A percentile compares a stretch with the other conserved stretches of the same genome.
Evolutionary conservation across 1,140 invertebrate species (phyloP).

Genomic region (Rhopalosiphum padi): DNA sequence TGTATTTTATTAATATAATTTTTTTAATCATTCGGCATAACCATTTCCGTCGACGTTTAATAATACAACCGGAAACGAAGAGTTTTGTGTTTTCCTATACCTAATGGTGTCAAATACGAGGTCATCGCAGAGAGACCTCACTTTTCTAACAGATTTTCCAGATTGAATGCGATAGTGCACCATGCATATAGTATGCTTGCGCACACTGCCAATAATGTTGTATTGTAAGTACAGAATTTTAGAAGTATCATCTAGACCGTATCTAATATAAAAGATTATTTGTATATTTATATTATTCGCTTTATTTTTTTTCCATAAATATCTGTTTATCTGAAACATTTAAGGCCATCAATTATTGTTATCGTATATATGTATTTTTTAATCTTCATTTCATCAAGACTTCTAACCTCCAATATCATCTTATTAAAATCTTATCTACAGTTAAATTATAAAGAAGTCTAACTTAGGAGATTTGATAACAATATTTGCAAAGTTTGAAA

Average conservation of each 20-base stretch:
- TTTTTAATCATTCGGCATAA: conserved; percentile 20
- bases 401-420: background rate
- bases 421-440: background rate
- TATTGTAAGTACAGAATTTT: background rate
- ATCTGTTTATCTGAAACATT: background rate
- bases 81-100: conserved; percentile 12
- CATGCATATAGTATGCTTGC: no score
- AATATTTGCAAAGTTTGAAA: background rate
- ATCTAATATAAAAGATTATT: background rate
- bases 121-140: conserved; percentile 6
- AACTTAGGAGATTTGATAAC: background rate
- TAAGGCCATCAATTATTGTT: background rate
- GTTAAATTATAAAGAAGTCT: background rate
- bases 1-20: background rate
- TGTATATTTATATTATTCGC: background rate
- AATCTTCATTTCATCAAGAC: background rate
- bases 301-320: background rate
- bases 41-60: background rate
- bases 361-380: background rate
- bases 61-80: conserved; percentile 31
- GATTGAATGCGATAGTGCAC: background rate
- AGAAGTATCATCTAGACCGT: background rate
- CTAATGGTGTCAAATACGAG: conserved; percentile 35
- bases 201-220: background rate
- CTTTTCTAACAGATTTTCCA: conserved; percentile 38